Conservation (phyloP, 2,888 invertebrate genomes). For the Diarsia rubi region DNA sequence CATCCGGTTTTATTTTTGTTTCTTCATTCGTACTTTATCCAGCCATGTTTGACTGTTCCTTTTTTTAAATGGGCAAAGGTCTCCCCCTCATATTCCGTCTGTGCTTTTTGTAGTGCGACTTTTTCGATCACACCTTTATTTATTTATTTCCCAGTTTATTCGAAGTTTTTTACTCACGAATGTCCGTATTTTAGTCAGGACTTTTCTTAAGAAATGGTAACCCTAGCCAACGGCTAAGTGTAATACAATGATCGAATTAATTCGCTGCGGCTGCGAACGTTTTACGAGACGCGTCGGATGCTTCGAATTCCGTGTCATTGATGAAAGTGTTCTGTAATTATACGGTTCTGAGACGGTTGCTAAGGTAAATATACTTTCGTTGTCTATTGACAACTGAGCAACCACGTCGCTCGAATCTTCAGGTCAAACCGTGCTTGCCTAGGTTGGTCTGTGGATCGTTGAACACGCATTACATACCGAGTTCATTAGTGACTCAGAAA, state of each 20-base stretch:
- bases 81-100: not conserved
- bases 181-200: not conserved
- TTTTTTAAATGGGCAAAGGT: too few species aligned
- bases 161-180: not conserved
- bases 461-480: too few species aligned
- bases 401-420: too few species aligned
- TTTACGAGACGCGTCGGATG: constrained; percentile 38
- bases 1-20: not conserved
- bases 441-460: too few species aligned
- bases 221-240: constrained; percentile 63
- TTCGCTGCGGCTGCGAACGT: constrained; percentile 50
- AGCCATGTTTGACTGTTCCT: too few species aligned
- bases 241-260: constrained; percentile 56
- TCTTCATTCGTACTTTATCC: too few species aligned
- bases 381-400: constrained; percentile 1
- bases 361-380: constrained; percentile 27
- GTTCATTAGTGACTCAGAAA: too few species aligned
- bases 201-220: not conserved
- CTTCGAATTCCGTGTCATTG: constrained; percentile 54
- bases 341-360: constrained; percentile 24
- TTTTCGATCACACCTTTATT: too few species aligned
- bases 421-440: too few species aligned
- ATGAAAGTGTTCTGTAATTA: constrained; percentile 54
- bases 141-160: not conserved
- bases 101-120: not conserved